These are phyloP conservation scores for human DNA, from an alignment of 2,113 vertebrate species.

Conservation along the genomic window DNA sequence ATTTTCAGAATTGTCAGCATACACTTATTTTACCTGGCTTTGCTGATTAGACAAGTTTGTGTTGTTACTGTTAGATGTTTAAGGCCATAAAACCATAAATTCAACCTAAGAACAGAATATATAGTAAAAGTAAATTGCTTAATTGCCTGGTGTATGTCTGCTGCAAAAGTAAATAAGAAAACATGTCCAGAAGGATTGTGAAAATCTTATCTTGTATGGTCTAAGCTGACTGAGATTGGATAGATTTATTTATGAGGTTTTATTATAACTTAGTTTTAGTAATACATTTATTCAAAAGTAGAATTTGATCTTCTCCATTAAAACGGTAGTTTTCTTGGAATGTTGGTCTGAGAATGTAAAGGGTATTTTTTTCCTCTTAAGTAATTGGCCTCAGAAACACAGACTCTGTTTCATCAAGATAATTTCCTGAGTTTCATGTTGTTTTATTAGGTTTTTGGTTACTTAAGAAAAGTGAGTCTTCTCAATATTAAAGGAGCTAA, in stretches of 20 bases:
- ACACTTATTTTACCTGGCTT: not conserved
- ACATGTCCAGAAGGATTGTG: not conserved
- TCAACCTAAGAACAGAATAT: not conserved
- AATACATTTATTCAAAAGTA: not conserved
- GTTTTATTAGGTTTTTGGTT: not conserved
- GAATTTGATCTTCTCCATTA: not conserved
- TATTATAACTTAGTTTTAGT: not conserved
- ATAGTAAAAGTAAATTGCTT: not conserved
- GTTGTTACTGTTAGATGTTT: not conserved
- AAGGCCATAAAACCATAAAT: not conserved
- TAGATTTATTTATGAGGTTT: not conserved
- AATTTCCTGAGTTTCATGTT: not conserved
- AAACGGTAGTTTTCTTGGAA: not conserved
- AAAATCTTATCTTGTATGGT: not conserved
- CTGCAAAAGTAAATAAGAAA: not conserved
- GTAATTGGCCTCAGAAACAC: not conserved
- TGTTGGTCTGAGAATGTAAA: not conserved
- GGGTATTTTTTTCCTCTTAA: not conserved
- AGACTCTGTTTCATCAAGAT: not conserved
- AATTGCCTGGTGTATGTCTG: not conserved
- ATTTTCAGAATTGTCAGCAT: not conserved
- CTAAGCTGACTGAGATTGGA: not conserved
- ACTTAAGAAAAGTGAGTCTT: not conserved
- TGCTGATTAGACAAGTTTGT: not conserved
- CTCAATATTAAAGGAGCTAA: not conserved